Evolutionary conservation across 2,797 vertebrate species (phyloP), one percentile per base, ranked within the genome.

Genomic region (Agapornis canus): DNA sequence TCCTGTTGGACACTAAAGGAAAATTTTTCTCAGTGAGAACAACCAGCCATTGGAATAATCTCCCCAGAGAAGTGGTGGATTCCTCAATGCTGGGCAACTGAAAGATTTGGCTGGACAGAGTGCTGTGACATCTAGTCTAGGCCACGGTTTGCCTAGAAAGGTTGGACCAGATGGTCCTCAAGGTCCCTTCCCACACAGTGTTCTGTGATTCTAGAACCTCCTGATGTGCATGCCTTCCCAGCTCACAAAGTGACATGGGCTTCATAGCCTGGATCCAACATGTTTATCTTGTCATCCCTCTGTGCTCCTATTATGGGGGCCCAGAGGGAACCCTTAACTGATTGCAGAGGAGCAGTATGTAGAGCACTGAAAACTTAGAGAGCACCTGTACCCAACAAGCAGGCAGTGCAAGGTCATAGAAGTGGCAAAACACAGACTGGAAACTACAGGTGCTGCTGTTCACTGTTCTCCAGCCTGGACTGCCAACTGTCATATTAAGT

Each of bases 201-300:
- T 32, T 56, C 52, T 32, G 14, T 35, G 21, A 40, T 26, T 66
- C 21, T 37, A 52, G 51, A 48, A 48, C 13, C 25, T 65, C 18
- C 13, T 23, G 32, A 60, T 25, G 18, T 42, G 32, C 32, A 25
- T 31, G 21, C 22, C 21, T 48, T 7, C 20, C 18, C 29, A 57
- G 54, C 17, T 90, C 45, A 29, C 27, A 35, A 15, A 26, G 6
- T 63, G 27, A 83, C 10, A 16, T 3, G 20, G 16, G 29, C 16
- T 64, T 52, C 9, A 17, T 0, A 52, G 7, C 7, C 22, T 9
- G 31, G 47, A 47, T 18, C n/a, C 4, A 57, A 27, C 0, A 0
- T 31, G 10, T n/a, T 76, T 37, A 47, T 9, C 37, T 70, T 57
- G 11, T 27, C 40, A 70, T 8, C 22, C 26, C 23, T 72, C 45